Percentiles rank a stretch among this genome's conserved stretches.
Evolutionary conservation across 53 echinoderm and acorn worm species (phyloP).

Genomic region (Holothuria scabra): DNA sequence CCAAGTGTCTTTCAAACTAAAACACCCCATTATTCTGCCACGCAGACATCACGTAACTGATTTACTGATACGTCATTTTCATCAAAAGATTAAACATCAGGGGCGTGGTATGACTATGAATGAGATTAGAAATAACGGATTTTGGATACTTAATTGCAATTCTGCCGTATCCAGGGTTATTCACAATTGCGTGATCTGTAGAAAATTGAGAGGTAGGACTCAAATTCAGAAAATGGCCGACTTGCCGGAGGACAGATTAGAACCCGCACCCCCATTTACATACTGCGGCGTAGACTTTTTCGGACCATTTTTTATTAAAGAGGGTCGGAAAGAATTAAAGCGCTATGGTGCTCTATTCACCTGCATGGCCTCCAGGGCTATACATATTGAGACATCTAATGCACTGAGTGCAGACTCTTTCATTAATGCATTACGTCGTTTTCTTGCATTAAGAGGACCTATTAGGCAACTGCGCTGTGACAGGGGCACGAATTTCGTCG

Average conservation of each 20-base stretch:
- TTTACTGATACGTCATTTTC: conserved; percentile 48
- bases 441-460: too few relatives aligned
- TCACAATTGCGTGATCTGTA: conserved; percentile 17
- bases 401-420: conserved; percentile 68
- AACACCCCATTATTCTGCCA: not conserved
- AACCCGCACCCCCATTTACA: conserved; percentile 58
- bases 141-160: conserved; percentile 57
- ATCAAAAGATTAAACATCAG: conserved; percentile 38
- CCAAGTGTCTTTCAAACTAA: not conserved
- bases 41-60: conserved; percentile 1
- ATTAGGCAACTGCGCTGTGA: too few relatives aligned
- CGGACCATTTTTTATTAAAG: conserved; percentile 65
- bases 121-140: conserved; percentile 42
- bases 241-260: too few relatives aligned
- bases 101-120: conserved; percentile 52
- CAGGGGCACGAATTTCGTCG: too few relatives aligned
- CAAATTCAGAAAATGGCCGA: conserved; percentile 20
- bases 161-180: conserved; percentile 14
- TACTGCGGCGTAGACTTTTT: conserved; percentile 75
- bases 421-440: conserved; percentile 70
- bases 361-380: conserved; percentile 71
- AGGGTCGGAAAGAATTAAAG: conserved; percentile 67
- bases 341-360: too few relatives aligned
- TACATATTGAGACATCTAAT: conserved; percentile 66
- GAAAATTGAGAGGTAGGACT: not conserved